Conservation (phyloP, 2,113 vertebrate species). For the Platysteira castanea region DNA sequence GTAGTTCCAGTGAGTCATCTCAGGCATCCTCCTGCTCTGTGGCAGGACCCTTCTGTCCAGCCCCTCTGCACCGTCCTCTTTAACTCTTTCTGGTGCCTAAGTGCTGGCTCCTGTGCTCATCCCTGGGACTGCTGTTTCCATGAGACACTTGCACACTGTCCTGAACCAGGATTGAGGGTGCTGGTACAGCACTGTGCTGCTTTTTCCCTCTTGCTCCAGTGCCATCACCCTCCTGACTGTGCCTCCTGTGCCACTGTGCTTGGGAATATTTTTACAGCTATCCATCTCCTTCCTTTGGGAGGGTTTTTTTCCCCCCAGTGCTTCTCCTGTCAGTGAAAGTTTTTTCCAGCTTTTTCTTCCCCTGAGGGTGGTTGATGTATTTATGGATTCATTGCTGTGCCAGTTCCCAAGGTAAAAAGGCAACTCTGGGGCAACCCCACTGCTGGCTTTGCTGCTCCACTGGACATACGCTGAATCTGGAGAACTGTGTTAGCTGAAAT, state of each 20-base stretch:
- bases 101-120: not conserved
- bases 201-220: not conserved
- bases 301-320: not conserved
- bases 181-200: not conserved
- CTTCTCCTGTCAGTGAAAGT: not conserved
- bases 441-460: not conserved
- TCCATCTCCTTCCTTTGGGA: not conserved
- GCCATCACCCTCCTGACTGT: not conserved
- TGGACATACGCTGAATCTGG: not conserved
- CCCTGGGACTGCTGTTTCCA: not conserved
- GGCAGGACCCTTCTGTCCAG: not conserved
- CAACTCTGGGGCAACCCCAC: not conserved
- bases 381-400: not conserved
- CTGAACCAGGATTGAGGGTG: not conserved
- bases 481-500: not conserved
- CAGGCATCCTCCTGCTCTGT: not conserved
- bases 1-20: slow-evolving; percentile 1
- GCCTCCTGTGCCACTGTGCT: not conserved
- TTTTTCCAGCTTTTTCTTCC: slow-evolving; percentile 32
- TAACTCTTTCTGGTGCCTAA: not conserved
- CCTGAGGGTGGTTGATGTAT: not conserved
- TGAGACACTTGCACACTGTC: not conserved
- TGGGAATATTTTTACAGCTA: slow-evolving; percentile 44
- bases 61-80: not conserved
- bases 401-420: not conserved